Conservation (phyloP, 2,888 invertebrate species). For the Hecatera dysodea region DNA sequence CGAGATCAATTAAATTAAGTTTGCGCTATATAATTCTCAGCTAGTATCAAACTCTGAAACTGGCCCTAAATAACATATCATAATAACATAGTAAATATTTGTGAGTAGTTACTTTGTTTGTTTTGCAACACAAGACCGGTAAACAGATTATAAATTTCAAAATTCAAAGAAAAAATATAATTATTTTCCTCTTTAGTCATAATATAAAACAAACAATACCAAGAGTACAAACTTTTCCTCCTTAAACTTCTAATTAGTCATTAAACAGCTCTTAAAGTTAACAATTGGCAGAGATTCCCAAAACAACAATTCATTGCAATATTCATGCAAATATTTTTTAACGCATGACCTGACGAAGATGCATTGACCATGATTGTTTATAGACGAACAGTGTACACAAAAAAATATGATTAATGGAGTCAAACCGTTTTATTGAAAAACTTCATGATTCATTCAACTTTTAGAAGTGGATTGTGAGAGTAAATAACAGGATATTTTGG, state of each 20-base stretch:
- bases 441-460: conserved; percentile 50
- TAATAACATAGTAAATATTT: too few species aligned
- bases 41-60: neutral
- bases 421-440: conserved; percentile 19
- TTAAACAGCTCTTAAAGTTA: conserved; percentile 4
- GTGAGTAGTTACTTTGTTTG: conserved; percentile 8
- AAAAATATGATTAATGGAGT: conserved; percentile 41
- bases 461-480: conserved; percentile 38
- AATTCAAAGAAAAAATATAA: neutral
- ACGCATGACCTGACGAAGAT: conserved; percentile 31
- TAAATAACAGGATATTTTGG: conserved; percentile 42
- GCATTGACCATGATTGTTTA: conserved; percentile 39
- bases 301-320: too few species aligned
- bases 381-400: conserved; percentile 24
- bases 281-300: conserved; percentile 16
- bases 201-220: conserved; percentile 17
- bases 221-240: conserved; percentile 10
- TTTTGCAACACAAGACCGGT: neutral
- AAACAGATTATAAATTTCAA: neutral
- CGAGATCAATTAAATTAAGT: neutral
- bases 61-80: neutral
- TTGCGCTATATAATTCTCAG: too few species aligned
- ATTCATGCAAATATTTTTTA: conserved; percentile 31
- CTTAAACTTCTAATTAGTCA: conserved; percentile 1
- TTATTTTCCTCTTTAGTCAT: conserved; percentile 6